Conservation (phyloP, 2,797 vertebrate species). For the Gymnoscopelus braueri region DNA sequence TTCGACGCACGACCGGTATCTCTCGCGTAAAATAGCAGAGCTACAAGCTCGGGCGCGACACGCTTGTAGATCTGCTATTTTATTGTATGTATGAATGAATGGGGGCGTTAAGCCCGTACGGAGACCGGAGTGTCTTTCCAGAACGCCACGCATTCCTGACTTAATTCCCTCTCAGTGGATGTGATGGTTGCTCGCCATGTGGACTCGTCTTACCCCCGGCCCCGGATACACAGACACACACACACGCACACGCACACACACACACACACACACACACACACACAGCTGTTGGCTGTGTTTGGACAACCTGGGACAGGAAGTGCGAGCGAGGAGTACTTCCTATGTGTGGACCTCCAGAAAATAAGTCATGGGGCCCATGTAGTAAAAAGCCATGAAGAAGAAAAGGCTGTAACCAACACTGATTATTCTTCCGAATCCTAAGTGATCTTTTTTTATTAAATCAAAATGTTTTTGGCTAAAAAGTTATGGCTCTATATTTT, state of each 20-base stretch:
- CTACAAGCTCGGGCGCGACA: no score
- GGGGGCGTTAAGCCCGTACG: no score
- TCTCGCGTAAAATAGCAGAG: no score
- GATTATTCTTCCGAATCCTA: no score
- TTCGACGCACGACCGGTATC: no score
- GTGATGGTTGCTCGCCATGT: constrained; percentile 54
- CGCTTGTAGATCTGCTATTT: no score
- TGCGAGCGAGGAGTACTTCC: constrained; percentile 47
- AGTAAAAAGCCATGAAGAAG: constrained; percentile 9
- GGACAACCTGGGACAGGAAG: constrained; percentile 64
- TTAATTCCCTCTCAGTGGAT: constrained; percentile 74
- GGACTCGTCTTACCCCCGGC: constrained; percentile 66
- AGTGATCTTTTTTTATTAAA: no score
- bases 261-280: constrained; percentile 49
- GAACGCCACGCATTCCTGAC: constrained; percentile 72
- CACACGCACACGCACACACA: no score
- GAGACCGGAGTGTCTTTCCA: constrained; percentile 52
- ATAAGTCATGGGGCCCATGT: constrained; percentile 6
- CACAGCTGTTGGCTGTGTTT: constrained; percentile 64
- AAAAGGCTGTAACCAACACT: neutral
- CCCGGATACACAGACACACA: neutral
- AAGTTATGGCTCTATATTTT: no score
- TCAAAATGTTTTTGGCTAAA: no score
- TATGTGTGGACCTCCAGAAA: constrained; percentile 27
- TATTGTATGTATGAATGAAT: neutral